phyloP scores from a whole-genome alignment of 2,888 invertebrate species.

The Penaeus monodon region DNA sequence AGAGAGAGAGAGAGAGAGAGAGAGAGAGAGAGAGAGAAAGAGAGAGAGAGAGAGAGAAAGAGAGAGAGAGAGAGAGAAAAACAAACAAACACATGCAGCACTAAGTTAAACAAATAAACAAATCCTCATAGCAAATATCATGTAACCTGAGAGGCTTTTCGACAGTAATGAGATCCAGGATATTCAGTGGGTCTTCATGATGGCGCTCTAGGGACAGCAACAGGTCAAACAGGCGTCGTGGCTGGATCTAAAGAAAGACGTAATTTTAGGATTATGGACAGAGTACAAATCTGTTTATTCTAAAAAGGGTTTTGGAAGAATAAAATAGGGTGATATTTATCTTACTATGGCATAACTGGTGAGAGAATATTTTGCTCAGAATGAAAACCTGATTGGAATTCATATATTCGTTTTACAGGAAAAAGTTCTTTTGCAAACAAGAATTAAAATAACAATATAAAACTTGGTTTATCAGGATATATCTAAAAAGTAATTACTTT shows the following conservation, averaged over 20 bases:
- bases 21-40: neutral
- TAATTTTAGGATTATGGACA: no score
- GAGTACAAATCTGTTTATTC: neutral
- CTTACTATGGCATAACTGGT: no score
- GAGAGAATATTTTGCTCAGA: no score
- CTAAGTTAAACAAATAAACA: no score
- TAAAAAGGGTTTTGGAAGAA: neutral
- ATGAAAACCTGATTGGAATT: no score
- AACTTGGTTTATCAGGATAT: no score
- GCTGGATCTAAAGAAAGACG: conserved; percentile 78
- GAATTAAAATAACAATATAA: no score
- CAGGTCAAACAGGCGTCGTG: conserved; percentile 91
- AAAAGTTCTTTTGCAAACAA: no score
- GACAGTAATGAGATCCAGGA: conserved; percentile 90
- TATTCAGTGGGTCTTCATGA: conserved; percentile 92
- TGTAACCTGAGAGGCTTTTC: conserved; percentile 77
- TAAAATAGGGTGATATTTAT: no score
- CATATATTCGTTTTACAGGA: no score
- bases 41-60: neutral
- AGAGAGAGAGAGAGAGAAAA: neutral
- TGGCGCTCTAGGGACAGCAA: conserved; percentile 92
- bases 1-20: neutral
- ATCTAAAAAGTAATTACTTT: no score
- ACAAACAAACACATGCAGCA: no score
- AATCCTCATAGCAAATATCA: neutral